Evolutionary conservation across 2,888 invertebrate genomes (phyloP).

Genomic region (Teinopalpus imperialis): DNA sequence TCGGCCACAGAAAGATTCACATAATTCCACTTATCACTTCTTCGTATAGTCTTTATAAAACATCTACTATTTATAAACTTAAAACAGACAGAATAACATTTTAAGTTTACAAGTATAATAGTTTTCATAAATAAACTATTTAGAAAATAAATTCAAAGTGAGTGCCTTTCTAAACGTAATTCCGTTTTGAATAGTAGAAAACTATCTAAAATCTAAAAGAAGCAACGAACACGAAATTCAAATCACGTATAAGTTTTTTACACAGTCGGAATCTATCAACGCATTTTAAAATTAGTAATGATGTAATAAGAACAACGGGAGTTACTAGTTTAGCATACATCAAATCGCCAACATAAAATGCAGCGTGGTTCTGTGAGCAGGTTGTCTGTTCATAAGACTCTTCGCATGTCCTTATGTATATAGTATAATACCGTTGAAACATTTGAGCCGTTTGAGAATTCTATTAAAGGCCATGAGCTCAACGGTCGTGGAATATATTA

Average conservation of each 20-base stretch:
- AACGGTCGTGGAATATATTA: slow-evolving; percentile 78
- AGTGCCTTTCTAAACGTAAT: no score
- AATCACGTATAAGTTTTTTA: slow-evolving; percentile 5
- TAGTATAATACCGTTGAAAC: slow-evolving; percentile 55
- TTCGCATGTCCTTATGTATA: slow-evolving; percentile 48
- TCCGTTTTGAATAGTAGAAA: no score
- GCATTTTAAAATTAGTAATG: slow-evolving; percentile 24
- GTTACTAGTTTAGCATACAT: slow-evolving; percentile 18
- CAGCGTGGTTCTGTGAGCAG: slow-evolving; percentile 14
- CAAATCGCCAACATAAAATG: slow-evolving; percentile 10
- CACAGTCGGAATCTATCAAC: neutral
- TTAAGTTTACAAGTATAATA: no score
- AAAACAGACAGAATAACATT: no score
- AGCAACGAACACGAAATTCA: neutral
- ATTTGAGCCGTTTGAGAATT: slow-evolving; percentile 65
- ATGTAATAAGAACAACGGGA: slow-evolving; percentile 24
- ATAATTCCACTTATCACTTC: no score
- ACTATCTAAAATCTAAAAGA: no score
- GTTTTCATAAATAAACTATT: no score
- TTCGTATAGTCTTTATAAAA: no score
- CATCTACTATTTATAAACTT: no score
- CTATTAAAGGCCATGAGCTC: slow-evolving; percentile 77
- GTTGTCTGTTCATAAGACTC: slow-evolving; percentile 45
- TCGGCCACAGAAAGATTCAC: no score
- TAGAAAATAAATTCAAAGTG: no score